These are phyloP conservation scores for Heteromurus nitidus DNA, from an alignment of 2,888 invertebrate species.

Conservation along the genomic window DNA sequence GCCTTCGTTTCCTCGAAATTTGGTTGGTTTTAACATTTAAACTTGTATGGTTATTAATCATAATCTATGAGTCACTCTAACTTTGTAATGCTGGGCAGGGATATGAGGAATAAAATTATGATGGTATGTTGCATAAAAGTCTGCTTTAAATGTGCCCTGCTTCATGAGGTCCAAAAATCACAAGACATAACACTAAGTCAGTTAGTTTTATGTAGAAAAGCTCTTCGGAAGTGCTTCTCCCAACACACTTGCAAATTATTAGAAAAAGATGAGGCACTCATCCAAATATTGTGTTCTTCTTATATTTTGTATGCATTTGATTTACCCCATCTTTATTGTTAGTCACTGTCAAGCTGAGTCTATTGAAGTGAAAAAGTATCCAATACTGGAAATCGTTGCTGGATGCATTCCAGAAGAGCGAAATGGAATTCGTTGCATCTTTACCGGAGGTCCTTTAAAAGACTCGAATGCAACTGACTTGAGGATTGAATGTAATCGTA, in stretches of 20 bases:
- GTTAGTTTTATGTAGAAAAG: neutral
- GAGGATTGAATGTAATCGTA: neutral
- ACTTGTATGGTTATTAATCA: too few relatives aligned
- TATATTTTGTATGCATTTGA: neutral
- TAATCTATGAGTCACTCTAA: too few relatives aligned
- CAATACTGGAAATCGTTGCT: neutral
- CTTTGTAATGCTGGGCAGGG: too few relatives aligned
- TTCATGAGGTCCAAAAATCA: too few relatives aligned
- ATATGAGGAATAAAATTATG: too few relatives aligned
- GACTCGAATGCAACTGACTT: neutral
- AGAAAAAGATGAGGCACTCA: neutral
- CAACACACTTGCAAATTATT: neutral
- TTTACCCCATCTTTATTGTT: too few relatives aligned
- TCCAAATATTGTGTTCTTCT: neutral
- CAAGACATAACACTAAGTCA: neutral
- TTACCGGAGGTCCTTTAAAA: neutral
- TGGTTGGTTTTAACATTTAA: too few relatives aligned
- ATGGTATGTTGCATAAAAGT: too few relatives aligned
- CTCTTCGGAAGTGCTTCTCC: neutral
- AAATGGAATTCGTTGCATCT: neutral
- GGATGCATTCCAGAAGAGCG: neutral
- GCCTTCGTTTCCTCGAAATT: too few relatives aligned
- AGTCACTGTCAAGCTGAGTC: neutral
- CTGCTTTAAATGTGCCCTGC: too few relatives aligned
- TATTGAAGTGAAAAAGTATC: slow-evolving; percentile 8